Evolutionary conservation across 2,888 invertebrate species (phyloP), one percentile per base, ranked within the genome.

Genomic region (Cepaea hortensis): DNA sequence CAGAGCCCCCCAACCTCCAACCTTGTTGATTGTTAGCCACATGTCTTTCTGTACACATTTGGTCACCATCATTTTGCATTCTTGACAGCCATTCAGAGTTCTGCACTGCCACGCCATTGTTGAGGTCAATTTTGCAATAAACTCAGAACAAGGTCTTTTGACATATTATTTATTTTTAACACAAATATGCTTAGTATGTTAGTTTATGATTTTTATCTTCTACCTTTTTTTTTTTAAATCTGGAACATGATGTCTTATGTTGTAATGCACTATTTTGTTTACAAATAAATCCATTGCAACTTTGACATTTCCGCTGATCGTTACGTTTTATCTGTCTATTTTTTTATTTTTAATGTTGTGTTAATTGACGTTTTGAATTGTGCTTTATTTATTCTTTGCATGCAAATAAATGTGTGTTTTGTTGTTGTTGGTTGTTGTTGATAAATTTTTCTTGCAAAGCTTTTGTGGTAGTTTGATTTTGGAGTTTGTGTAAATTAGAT

Each of bases 1-100:
- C 89, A 89, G 88, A 88, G 89, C 89, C 89, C 90, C 88, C 88
- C 72, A 70, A 23, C 82, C 50, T 82, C 82, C 70, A 61, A 48
- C 88, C 79, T 81, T 89, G 85, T 88, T 87, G 86, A 88, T 73
- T 85, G 81, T 81, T 86, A 81, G 88, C 88, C 88, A 55, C 83
- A 83, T 70, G 86, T 86, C 86, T 86, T 86, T 86, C 86, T 82
- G 70, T 83, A 79, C 85, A 82, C 68, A 83, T 62, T 85, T 81
- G 81, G 85, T 81, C 85, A 81, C 73, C 84, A 84, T 82, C 85
- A 68, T 79, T 81, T 85, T 55, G 68, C 81, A 85, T 81, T 75
- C 79, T 79, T 72, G 79, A 85, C 50, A 85, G 80, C 85, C 79
- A 77, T 85, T 70, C 18, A 46, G 18, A 7, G 55, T n/a, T 82